Evolutionary conservation across 1,140 invertebrate genomes (phyloP), one percentile per base, ranked within the genome.

Genomic region (Protaetia brevitarsis): DNA sequence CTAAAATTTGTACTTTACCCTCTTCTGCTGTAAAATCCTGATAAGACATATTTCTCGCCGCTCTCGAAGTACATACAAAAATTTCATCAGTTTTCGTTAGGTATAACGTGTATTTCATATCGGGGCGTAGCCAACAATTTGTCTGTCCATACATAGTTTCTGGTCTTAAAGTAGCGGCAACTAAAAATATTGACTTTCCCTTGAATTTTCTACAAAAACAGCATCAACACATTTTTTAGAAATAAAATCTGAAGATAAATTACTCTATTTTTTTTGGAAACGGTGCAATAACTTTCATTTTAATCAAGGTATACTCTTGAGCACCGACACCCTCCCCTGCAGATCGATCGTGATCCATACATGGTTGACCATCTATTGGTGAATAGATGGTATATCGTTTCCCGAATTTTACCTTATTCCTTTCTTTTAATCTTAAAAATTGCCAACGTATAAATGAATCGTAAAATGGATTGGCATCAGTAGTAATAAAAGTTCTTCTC

Each of bases 141-240:
- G 98, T 99, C 83, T 99, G 98, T 2, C 98, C 98, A 79, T 98
- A 99, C 97, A 99, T 99, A 0, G 98, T 99, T 82, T 99, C 98
- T 8, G 97, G 97, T 69, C 97, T 82, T 4, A 99, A 80, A 13
- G 98, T 99, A n/a, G 96, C 98, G 36, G 97, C 96, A 10, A 99
- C 95, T 56, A 99, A 83, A 78, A 82, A 97, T 21, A 98, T 84
- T 6, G 84, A 75, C 74, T 87, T 85, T 2, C 79, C 79, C 66
- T 78, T 71, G 60, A 87, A 61, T 61, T 61, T n/a, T 5, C 59
- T 61, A 16, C 13, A 61, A 34, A 11, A 34, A 34, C n/a, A 28
- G 10, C 2, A n/a, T n/a, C n/a, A n/a, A n/a, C n/a, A n/a, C n/a
- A n/a, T n/a, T n/a, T n/a, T n/a, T n/a, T n/a, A n/a, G n/a, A n/a